phyloP scores from a whole-genome alignment of 1,140 invertebrate genomes.

The Manduca sexta region DNA sequence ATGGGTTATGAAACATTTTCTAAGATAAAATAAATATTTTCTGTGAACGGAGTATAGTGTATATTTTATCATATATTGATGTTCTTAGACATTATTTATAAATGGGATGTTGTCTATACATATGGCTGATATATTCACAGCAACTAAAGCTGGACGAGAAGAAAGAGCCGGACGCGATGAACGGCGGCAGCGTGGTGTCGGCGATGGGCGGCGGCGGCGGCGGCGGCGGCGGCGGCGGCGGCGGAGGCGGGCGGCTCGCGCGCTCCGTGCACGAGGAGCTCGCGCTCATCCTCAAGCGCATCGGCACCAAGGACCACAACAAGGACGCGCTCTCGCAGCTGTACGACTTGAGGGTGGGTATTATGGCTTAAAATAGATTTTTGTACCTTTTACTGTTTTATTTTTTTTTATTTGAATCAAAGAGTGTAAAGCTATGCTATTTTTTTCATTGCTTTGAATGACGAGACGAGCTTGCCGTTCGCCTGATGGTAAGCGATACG shows the following conservation, averaged over 20 bases:
- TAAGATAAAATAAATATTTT: background rate
- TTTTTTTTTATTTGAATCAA: no score
- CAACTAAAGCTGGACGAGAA: conserved; percentile 70
- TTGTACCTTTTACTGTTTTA: no score
- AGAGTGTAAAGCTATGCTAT: no score
- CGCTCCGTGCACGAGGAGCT: conserved; percentile 87
- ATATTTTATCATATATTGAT: background rate
- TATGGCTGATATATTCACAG: conserved; percentile 30
- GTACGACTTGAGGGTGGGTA: conserved; percentile 76
- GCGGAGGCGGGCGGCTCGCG: conserved; percentile 72
- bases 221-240: conserved; percentile 52
- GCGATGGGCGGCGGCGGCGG: conserved; percentile 48
- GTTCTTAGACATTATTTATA: no score
- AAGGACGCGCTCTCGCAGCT: conserved; percentile 90
- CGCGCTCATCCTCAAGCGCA: conserved; percentile 93
- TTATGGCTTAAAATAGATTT: no score
- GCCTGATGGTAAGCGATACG: no score
- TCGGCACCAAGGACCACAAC: conserved; percentile 91
- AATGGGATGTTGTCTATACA: no score
- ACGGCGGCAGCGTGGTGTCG: conserved; percentile 51
- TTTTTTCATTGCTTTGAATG: no score
- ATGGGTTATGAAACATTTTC: no score
- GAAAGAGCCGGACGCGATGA: conserved; percentile 39
- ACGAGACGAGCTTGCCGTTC: no score
- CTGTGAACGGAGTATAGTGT: background rate